Percentiles rank a stretch among this genome's conserved stretches.
phyloP scores from a whole-genome alignment of 1,140 invertebrate genomes.

The Dendroctonus valens region DNA sequence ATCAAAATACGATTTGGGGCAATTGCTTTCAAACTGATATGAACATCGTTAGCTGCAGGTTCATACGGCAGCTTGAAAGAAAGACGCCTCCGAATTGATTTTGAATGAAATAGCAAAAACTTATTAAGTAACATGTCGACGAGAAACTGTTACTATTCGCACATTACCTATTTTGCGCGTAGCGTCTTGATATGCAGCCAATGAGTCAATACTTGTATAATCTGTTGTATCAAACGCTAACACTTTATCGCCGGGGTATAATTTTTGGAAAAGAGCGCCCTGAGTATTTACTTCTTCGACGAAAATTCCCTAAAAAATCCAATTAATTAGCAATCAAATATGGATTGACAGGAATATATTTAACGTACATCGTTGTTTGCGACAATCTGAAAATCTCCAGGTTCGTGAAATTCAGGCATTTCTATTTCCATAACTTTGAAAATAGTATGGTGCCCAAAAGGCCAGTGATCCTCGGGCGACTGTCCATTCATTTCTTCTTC shows the following conservation, averaged over 20 bases:
- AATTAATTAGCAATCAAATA: not conserved
- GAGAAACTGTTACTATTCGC: constrained; percentile 39
- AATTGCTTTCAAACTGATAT: not conserved
- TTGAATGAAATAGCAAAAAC: not conserved
- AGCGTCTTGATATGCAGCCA: constrained; percentile 45
- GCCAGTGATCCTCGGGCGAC: constrained; percentile 33
- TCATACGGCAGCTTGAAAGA: not conserved
- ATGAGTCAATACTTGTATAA: constrained; percentile 45
- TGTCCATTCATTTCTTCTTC: constrained; percentile 18
- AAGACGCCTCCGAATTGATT: not conserved
- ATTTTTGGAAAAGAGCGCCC: constrained; percentile 44
- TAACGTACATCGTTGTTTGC: constrained; percentile 40
- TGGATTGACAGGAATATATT: not conserved
- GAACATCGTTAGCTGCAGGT: not conserved
- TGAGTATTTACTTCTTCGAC: constrained; percentile 45
- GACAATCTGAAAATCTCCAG: constrained; percentile 39
- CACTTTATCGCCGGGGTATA: constrained; percentile 46
- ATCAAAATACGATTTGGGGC: not conserved
- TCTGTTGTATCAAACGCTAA: constrained; percentile 47
- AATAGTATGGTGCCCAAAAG: constrained; percentile 41
- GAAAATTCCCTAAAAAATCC: constrained; percentile 45
- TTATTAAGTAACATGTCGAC: constrained; percentile 30
- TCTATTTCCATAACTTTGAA: constrained; percentile 41
- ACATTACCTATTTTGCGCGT: constrained; percentile 38
- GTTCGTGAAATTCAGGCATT: constrained; percentile 29